These are phyloP conservation scores for Nasonia oneida DNA, from an alignment of 2,888 invertebrate species.

Conservation along the genomic window DNA sequence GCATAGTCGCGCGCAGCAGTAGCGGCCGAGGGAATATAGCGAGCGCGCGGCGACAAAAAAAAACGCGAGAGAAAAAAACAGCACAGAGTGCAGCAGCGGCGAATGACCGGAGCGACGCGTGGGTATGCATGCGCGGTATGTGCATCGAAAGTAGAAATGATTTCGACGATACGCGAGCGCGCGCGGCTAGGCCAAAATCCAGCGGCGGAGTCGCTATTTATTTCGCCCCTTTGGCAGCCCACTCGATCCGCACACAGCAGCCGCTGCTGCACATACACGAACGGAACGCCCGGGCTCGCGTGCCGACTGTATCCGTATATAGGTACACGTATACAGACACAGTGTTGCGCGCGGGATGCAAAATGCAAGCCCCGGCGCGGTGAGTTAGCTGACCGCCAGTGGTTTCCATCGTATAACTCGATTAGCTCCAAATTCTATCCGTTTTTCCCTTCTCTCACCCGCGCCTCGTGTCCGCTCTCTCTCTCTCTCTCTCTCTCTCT, in stretches of 20 bases:
- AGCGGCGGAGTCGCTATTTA: slow-evolving; percentile 68
- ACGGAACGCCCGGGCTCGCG: not conserved
- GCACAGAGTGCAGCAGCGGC: slow-evolving; percentile 15
- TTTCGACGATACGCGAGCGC: slow-evolving; percentile 40
- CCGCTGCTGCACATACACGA: not conserved
- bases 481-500: not conserved
- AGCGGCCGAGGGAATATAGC: slow-evolving; percentile 9
- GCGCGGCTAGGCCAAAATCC: slow-evolving; percentile 48
- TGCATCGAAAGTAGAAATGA: slow-evolving; percentile 59
- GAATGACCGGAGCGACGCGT: slow-evolving; percentile 29
- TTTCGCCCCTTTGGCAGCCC: slow-evolving; percentile 70
- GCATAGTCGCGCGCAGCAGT: not conserved
- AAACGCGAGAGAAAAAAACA: slow-evolving; percentile 31
- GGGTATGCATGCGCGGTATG: not conserved
- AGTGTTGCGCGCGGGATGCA: slow-evolving; percentile 62
- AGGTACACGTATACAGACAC: not conserved
- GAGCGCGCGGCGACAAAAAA: not conserved
- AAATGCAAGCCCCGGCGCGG: slow-evolving; percentile 71
- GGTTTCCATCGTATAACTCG: slow-evolving; percentile 77
- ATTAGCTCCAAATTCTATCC: slow-evolving; percentile 73
- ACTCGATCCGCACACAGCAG: slow-evolving; percentile 32
- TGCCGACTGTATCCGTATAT: not conserved
- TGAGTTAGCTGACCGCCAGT: slow-evolving; percentile 75
- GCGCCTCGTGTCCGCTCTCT: not conserved
- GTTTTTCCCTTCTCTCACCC: slow-evolving; percentile 37